These are phyloP conservation scores for Corynorhinus townsendii DNA, from an alignment of 2,113 vertebrate species.

Conservation along the genomic window DNA sequence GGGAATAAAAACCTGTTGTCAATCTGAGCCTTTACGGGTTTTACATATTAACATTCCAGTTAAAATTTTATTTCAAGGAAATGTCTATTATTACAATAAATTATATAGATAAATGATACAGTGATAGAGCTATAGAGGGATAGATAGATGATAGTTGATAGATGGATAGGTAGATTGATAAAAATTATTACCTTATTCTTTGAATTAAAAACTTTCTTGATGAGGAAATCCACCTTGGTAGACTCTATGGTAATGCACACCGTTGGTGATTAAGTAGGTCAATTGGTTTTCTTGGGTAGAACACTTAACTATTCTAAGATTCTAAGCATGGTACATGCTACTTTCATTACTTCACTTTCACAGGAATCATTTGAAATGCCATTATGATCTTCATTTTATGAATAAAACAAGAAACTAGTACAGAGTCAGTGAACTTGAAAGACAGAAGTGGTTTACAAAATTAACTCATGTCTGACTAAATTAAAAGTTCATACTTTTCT, in stretches of 20 bases:
- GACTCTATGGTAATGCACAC: background rate
- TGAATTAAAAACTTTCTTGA: background rate
- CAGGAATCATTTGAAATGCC: background rate
- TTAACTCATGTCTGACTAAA: background rate
- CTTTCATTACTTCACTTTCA: background rate
- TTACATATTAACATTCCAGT: background rate
- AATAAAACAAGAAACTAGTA: background rate
- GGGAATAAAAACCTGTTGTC: background rate
- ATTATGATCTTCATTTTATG: slow-evolving; percentile 12
- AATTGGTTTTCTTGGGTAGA: background rate
- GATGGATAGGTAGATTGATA: background rate
- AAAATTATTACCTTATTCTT: background rate
- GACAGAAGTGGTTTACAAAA: background rate
- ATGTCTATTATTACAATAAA: background rate
- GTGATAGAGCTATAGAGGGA: background rate
- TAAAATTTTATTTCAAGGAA: background rate
- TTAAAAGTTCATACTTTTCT: background rate
- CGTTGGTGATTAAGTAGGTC: background rate
- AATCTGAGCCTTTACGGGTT: background rate
- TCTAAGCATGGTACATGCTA: background rate
- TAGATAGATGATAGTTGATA: background rate
- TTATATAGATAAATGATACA: background rate
- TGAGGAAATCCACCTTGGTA: background rate
- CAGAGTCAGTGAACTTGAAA: background rate
- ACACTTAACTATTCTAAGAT: background rate